Conservation (phyloP, 2,888 invertebrate species). For the Rhagonycha fulva region DNA sequence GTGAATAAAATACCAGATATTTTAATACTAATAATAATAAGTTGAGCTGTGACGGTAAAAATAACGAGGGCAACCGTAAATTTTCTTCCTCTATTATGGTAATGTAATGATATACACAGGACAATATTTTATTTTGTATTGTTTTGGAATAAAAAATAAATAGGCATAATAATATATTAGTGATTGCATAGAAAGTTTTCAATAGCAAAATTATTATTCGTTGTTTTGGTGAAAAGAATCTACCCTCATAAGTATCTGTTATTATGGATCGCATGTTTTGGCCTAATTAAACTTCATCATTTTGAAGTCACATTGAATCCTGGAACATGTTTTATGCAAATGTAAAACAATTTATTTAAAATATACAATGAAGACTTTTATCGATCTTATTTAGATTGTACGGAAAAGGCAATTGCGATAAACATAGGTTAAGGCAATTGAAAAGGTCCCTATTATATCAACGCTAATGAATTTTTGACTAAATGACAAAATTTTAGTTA, state of each 20-base stretch:
- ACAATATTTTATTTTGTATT: neutral
- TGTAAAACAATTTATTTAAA: conserved; percentile 1
- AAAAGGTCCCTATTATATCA: neutral
- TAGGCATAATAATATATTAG: neutral
- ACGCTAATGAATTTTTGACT: neutral
- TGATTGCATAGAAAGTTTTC: neutral
- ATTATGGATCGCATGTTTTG: conserved; percentile 1
- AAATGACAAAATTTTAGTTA: neutral
- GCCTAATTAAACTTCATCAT: neutral
- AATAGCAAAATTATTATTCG: neutral
- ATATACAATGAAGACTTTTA: neutral
- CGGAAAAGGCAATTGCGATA: neutral
- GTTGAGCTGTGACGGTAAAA: neutral
- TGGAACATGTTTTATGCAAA: neutral
- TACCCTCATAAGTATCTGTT: neutral
- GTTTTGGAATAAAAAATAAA: neutral
- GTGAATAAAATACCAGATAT: neutral
- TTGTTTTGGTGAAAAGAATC: neutral
- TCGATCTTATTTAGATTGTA: neutral
- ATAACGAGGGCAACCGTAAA: neutral
- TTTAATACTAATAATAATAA: neutral
- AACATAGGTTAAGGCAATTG: neutral
- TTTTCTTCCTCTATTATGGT: neutral
- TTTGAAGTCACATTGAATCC: conserved; percentile 2
- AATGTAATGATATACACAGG: neutral